Evolutionary conservation across 2,113 vertebrate genomes (phyloP).

Genomic region (Empidonax alnorum): DNA sequence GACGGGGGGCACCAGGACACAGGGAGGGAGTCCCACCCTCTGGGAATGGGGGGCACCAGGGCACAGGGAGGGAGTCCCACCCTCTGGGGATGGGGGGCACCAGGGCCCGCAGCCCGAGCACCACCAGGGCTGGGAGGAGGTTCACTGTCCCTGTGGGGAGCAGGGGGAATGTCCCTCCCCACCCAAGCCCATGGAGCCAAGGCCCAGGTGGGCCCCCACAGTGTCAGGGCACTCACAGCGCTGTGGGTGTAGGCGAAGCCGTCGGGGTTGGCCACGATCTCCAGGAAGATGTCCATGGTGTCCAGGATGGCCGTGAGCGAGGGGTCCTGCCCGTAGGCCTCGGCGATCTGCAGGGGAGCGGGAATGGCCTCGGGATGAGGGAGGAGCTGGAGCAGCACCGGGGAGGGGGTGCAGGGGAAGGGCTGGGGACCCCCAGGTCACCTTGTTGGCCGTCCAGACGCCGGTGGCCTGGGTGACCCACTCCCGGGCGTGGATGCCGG

Average conservation of each 20-base stretch:
- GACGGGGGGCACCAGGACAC: background rate
- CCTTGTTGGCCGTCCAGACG: constrained; percentile 89
- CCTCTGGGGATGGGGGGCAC: background rate
- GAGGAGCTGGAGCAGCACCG: rapidly evolving
- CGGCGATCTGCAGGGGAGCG: constrained; percentile 72
- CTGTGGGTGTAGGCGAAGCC: constrained; percentile 86
- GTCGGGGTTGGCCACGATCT: constrained; percentile 89
- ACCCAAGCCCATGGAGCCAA: rapidly evolving
- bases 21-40: background rate
- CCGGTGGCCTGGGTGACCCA: constrained; percentile 92
- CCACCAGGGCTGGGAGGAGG: background rate
- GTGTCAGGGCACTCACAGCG: constrained; percentile 61
- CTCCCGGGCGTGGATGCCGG: constrained; percentile 90
- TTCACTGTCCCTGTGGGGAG: background rate
- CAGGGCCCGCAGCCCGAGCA: background rate
- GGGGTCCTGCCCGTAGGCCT: constrained; percentile 73
- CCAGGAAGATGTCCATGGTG: constrained; percentile 88
- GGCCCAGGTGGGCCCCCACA: rapidly evolving
- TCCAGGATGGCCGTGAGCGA: constrained; percentile 80
- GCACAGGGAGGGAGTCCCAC: background rate
- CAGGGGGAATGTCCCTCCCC: background rate
- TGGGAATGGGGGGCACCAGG: background rate
- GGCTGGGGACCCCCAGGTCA: background rate
- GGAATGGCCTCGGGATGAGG: background rate
- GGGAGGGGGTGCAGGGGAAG: background rate